Conservation (phyloP, 2,888 invertebrate genomes). For the Pseudococcus viburni region DNA sequence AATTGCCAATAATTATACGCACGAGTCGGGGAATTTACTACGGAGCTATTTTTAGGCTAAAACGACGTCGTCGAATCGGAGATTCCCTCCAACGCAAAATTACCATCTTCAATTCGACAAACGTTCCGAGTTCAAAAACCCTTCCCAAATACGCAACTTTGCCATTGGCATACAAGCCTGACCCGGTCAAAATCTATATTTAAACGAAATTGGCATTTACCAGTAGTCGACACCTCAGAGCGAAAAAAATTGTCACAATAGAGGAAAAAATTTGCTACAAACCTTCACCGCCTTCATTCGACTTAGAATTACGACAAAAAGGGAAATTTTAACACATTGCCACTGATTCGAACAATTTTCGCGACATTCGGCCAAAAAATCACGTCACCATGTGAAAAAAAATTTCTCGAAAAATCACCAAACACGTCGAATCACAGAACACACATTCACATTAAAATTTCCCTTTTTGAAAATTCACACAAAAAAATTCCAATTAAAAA, state of each 20-base stretch:
- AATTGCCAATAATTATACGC: conserved; percentile 5
- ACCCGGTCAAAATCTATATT: neutral
- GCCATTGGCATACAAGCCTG: neutral
- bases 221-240: neutral
- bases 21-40: neutral
- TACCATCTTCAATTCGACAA: neutral
- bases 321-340: conserved; percentile 41
- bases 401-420: neutral
- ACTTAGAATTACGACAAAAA: neutral
- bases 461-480: conserved; percentile 22
- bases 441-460: conserved; percentile 52
- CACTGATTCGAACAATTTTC: neutral
- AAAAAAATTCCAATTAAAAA: neutral
- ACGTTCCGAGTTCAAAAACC: neutral
- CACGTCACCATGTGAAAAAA: neutral
- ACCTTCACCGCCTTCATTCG: neutral
- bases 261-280: neutral
- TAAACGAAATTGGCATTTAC: neutral
- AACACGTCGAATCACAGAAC: neutral
- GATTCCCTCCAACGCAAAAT: neutral
- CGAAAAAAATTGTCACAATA: neutral
- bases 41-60: neutral
- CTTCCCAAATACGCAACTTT: neutral
- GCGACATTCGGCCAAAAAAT: neutral
- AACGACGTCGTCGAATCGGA: neutral